Evolutionary conservation across 2,113 vertebrate genomes (phyloP), one percentile per base, ranked within the genome.

Genomic region (Rhea pennata): DNA sequence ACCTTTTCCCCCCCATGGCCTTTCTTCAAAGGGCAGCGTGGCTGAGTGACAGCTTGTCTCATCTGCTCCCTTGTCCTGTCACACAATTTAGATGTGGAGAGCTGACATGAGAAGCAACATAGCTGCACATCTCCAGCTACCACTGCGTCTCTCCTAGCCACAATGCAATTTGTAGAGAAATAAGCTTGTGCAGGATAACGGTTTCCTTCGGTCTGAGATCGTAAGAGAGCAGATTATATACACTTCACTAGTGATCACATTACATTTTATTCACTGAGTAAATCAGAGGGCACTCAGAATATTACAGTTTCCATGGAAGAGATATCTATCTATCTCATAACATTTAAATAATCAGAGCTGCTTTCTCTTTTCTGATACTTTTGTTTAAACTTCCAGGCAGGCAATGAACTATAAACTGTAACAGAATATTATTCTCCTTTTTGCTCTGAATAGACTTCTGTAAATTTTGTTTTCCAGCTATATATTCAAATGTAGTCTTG

Each of bases 1-100:
- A 99, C 98, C 99, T 99, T 98, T 98, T 96, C 98, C 98, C 98
- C 99, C 97, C 98, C 97, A 98, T 98, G 98, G 98, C 99, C 98
- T 98, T 98, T 98, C 98, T 99, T 99, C 99, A 99, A 99, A 99
- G 99, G 98, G 99, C 98, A 99, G 98, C 89, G 97, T 94, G 98
- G 98, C 98, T 99, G 99, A 99, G 96, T 99, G 99, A 99, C 99
- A 98, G 98, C 97, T 98, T 98, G 98, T 99, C 99, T 99, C 98
- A 99, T 99, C 98, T 97, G 97, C 97, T 98, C 98, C 98, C 97
- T 96, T 98, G 98, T 98, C 98, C 98, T 98, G 99, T 99, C 98
- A 98, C 93, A 98, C 98, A 97, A 97, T 94, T 98, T 95, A 96
- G 98, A 98, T 69, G 84, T 96, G 97, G 95, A 97, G 96, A 94